Evolutionary conservation across 2,113 vertebrate species (phyloP), one percentile per base, ranked within the genome.

Genomic region (Dolichotis patagonum): DNA sequence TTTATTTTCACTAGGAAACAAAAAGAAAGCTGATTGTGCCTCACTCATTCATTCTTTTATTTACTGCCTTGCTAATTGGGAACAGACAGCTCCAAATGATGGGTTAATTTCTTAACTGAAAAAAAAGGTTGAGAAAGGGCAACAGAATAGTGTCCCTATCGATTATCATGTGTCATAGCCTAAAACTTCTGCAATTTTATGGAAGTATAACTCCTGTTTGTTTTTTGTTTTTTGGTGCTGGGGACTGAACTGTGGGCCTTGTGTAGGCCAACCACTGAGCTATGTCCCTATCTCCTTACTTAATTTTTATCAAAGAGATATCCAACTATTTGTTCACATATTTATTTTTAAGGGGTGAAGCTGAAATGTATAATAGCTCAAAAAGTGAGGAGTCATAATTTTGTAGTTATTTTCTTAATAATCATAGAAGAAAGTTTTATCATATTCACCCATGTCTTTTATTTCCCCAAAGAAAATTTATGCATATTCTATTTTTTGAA

Each of bases 301-400:
- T 4, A 80, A 75, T 46, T 56, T 93, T 96, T 62, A 97, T 71
- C 54, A 95, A 56, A 75, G 84, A 95, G 52, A 95, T 95, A 97
- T 67, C 32, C n/a, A 95, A 87, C 26, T 94, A 75, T 63, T 90
- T 77, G 16, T 63, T 6, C 2, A 24, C 56, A n/a, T 17, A 78
- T 71, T 82, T 89, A 85, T 7, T 96, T 95, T 95, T 82, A 95
- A 58, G 13, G 11, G 67, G 89, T n/a, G 17, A 84, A 80, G 19
- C 2, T 94, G 43, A 69, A 35, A 83, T 83, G n/a, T 52, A 19
- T 17, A 69, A 94, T n/a, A 90, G 14, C 43, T 13, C 14, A 3
- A n/a, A 82, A 94, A 95, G 73, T 75, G 14, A 69, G 46, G 8
- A 88, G 11, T 80, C 46, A n/a, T 85, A 83, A 77, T 75, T 95